phyloP scores from a whole-genome alignment of 2,888 invertebrate genomes.

The Eupithecia subfuscata region DNA sequence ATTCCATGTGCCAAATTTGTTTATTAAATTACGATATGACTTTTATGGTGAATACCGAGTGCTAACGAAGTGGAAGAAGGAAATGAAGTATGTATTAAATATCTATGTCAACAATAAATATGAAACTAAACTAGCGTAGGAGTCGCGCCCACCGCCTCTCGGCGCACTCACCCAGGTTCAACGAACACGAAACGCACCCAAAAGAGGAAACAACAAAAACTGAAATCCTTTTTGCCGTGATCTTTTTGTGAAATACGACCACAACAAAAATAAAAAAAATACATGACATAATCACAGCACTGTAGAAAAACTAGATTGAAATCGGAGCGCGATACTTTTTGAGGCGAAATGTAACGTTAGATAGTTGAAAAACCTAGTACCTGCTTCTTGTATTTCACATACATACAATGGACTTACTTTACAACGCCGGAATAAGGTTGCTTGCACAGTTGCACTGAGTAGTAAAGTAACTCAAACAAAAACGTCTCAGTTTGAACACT shows the following conservation, averaged over 20 bases:
- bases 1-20: conserved; percentile 3
- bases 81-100: conserved; percentile 17
- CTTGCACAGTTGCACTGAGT: conserved; percentile 25
- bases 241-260: conserved; percentile 36
- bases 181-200: conserved; percentile 54
- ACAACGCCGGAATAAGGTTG: conserved; percentile 31
- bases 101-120: conserved; percentile 43
- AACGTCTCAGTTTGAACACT: conserved; percentile 43
- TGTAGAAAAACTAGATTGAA: conserved; percentile 50
- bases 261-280: conserved; percentile 34
- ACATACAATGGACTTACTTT: conserved; percentile 35
- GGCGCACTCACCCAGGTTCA: conserved; percentile 66
- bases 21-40: neutral
- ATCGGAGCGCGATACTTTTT: conserved; percentile 47
- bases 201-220: conserved; percentile 52
- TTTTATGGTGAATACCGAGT: neutral
- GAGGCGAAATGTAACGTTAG: conserved; percentile 44
- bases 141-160: conserved; percentile 56
- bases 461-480: conserved; percentile 45
- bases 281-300: conserved; percentile 38
- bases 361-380: conserved; percentile 38
- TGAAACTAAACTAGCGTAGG: conserved; percentile 51
- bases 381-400: conserved; percentile 36
- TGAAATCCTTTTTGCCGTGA: conserved; percentile 39
- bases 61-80: neutral